phyloP scores from a whole-genome alignment of 2,797 vertebrate species.

The Enteromius fasciolatus region DNA sequence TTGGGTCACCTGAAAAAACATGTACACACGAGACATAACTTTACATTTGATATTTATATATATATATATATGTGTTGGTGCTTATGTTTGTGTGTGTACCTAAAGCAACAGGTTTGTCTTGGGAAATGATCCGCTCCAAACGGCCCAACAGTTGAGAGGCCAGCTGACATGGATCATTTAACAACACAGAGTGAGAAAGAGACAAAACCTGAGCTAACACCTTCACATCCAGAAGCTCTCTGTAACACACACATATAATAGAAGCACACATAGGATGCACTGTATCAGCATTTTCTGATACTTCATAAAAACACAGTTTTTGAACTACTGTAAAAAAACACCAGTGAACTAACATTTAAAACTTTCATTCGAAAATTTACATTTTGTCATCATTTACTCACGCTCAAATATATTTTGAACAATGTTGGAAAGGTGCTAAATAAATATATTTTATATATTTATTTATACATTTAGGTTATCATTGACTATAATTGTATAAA shows the following conservation, averaged over 20 bases:
- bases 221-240: constrained; percentile 69
- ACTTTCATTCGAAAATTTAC: background rate
- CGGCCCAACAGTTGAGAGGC: constrained; percentile 76
- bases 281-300: background rate
- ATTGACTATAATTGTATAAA: background rate
- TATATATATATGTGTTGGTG: background rate
- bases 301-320: background rate
- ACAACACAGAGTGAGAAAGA: constrained; percentile 69
- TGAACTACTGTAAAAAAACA: background rate
- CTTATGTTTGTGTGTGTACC: constrained; percentile 57
- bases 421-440: too few relatives aligned
- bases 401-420: too few relatives aligned
- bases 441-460: too few relatives aligned
- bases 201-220: constrained; percentile 68
- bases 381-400: background rate
- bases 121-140: constrained; percentile 68
- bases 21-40: background rate
- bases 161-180: constrained; percentile 74
- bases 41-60: background rate
- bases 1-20: constrained; percentile 70
- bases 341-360: too few relatives aligned
- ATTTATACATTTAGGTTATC: background rate
- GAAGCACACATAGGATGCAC: background rate
- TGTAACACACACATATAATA: constrained; percentile 52
- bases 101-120: constrained; percentile 73